phyloP scores from a whole-genome alignment of 2,113 vertebrate species.

The Irena cyanogastra region DNA sequence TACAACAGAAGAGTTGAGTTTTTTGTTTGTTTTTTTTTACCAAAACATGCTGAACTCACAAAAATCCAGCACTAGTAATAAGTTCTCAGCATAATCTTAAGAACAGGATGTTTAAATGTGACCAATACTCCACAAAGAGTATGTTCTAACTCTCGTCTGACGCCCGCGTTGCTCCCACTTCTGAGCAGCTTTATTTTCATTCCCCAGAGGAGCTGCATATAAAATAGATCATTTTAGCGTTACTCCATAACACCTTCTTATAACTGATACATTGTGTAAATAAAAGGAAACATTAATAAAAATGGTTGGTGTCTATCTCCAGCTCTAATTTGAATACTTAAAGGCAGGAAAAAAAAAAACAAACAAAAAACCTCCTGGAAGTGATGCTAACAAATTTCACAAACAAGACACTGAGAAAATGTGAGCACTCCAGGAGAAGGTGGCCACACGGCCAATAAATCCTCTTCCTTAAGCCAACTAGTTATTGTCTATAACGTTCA shows the following conservation, averaged over 20 bases:
- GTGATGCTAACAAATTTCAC: constrained; percentile 1
- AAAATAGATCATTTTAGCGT: constrained; percentile 30
- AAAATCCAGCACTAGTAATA: neutral
- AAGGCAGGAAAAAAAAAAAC: accelerated
- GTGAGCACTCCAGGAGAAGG: neutral
- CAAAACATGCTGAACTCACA: constrained; percentile 32
- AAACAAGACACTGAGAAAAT: neutral
- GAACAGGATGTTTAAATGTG: constrained; percentile 2
- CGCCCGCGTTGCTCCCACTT: neutral
- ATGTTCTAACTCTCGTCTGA: neutral
- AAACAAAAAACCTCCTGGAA: neutral
- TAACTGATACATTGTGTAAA: constrained; percentile 27
- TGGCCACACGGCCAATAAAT: constrained; percentile 29
- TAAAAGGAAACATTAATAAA: constrained; percentile 41
- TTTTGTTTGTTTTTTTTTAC: constrained; percentile 41
- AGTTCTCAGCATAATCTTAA: constrained; percentile 17
- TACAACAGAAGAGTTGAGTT: neutral
- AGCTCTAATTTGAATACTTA: neutral
- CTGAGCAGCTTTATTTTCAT: constrained; percentile 30
- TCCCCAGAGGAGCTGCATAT: constrained; percentile 15
- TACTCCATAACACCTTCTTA: constrained; percentile 9
- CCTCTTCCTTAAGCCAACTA: constrained; percentile 47
- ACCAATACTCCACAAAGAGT: neutral
- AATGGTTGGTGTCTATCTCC: neutral
- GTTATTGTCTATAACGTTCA: constrained; percentile 54